phyloP scores from a whole-genome alignment of 2,888 invertebrate species.

The Calameuta filiformis region DNA sequence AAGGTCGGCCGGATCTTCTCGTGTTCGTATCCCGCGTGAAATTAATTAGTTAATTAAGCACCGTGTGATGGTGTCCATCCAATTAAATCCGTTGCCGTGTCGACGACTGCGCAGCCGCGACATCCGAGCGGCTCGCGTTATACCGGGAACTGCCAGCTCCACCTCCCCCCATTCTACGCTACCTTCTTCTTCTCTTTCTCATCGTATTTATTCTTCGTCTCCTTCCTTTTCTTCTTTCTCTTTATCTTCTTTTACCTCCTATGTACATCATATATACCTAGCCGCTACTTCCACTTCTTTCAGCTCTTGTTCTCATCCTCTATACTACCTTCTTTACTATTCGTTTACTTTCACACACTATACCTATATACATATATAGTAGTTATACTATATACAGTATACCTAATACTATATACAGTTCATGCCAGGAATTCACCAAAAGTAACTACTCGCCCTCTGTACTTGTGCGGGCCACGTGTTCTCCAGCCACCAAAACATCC shows the following conservation, averaged over 20 bases:
- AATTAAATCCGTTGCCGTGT: constrained; percentile 58
- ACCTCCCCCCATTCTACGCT: not conserved
- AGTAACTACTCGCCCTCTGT: constrained; percentile 6
- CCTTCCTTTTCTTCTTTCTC: constrained; percentile 7
- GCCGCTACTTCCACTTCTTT: constrained; percentile 8
- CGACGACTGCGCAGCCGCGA: constrained; percentile 48
- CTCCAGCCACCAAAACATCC: not conserved
- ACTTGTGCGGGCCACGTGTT: constrained; percentile 18
- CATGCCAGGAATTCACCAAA: not conserved
- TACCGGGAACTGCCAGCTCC: constrained; percentile 35
- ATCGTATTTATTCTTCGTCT: not conserved
- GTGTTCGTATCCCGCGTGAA: constrained; percentile 53
- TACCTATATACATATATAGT: too few relatives aligned
- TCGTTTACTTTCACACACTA: not conserved
- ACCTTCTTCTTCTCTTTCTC: constrained; percentile 9
- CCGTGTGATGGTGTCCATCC: constrained; percentile 57
- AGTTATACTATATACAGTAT: not conserved
- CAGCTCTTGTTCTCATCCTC: constrained; percentile 3
- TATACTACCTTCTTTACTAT: not conserved
- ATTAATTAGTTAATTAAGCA: constrained; percentile 65
- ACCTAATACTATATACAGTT: not conserved
- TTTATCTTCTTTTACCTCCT: constrained; percentile 2
- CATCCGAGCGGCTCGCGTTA: constrained; percentile 43
- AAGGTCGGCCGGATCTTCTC: constrained; percentile 34
- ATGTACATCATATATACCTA: not conserved